phyloP scores from a whole-genome alignment of 2,888 invertebrate species.

The Dynastes grantii region DNA sequence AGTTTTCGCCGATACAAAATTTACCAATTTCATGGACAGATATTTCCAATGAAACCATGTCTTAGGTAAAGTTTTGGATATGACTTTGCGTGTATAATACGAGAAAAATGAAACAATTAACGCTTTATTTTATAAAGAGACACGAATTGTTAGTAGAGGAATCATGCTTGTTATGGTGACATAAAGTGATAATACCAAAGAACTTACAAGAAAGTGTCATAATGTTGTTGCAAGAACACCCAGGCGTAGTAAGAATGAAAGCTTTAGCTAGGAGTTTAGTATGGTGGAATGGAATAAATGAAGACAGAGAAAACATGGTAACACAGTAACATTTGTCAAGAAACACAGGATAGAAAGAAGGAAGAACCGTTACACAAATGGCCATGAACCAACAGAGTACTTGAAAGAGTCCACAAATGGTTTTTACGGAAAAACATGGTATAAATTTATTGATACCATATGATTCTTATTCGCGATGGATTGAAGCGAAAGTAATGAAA shows the following conservation, averaged over 20 bases:
- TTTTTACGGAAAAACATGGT: too few relatives aligned
- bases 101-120: constrained; percentile 27
- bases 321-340: too few relatives aligned
- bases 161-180: constrained; percentile 27
- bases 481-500: too few relatives aligned
- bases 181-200: constrained; percentile 42
- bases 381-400: too few relatives aligned
- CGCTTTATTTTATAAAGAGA: constrained; percentile 14
- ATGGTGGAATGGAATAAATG: constrained; percentile 49
- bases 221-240: constrained; percentile 47
- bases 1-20: constrained; percentile 3
- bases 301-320: constrained; percentile 15
- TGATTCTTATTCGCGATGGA: too few relatives aligned
- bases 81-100: constrained; percentile 17
- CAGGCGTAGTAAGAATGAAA: constrained; percentile 51
- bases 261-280: constrained; percentile 51
- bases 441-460: too few relatives aligned
- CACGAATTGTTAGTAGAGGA: constrained; percentile 20
- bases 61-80: constrained; percentile 9
- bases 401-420: too few relatives aligned
- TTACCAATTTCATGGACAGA: constrained; percentile 10
- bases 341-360: too few relatives aligned
- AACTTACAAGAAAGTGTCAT: constrained; percentile 41
- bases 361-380: too few relatives aligned
- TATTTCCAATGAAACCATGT: constrained; percentile 1